Evolutionary conservation across 2,797 vertebrate species (phyloP).

Genomic region (Arctocebus calabarensis): DNA sequence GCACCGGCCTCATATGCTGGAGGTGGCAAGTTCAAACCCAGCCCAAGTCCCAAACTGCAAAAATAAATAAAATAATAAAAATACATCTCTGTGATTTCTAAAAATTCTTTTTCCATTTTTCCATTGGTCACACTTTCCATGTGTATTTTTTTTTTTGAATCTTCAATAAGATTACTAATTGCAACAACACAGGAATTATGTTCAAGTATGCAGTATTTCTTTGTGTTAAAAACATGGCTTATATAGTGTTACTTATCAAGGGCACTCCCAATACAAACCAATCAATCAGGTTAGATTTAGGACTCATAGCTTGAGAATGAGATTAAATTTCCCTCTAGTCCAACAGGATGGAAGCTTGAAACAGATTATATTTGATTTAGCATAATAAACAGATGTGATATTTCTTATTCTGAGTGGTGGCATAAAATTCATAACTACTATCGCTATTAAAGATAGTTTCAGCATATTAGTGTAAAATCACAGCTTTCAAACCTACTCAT

Average conservation of each 20-base stretch:
- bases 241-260: background rate
- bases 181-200: background rate
- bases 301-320: background rate
- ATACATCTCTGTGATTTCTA: background rate
- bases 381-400: conserved; percentile 25
- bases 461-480: conserved; percentile 30
- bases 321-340: background rate
- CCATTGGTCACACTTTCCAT: background rate
- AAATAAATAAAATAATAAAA: no score
- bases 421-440: conserved; percentile 7
- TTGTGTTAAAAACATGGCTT: background rate
- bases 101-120: background rate
- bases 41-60: no score
- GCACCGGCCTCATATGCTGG: no score
- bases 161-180: background rate
- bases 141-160: background rate
- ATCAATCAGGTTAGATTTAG: conserved; percentile 5
- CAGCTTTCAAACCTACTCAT: background rate
- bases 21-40: no score
- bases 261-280: background rate
- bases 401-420: conserved; percentile 24
- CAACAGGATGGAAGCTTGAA: background rate
- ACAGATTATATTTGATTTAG: background rate
- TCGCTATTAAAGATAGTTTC: background rate
- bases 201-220: background rate